phyloP scores from a whole-genome alignment of 1,140 invertebrate species.

The Orius insidiosus region DNA sequence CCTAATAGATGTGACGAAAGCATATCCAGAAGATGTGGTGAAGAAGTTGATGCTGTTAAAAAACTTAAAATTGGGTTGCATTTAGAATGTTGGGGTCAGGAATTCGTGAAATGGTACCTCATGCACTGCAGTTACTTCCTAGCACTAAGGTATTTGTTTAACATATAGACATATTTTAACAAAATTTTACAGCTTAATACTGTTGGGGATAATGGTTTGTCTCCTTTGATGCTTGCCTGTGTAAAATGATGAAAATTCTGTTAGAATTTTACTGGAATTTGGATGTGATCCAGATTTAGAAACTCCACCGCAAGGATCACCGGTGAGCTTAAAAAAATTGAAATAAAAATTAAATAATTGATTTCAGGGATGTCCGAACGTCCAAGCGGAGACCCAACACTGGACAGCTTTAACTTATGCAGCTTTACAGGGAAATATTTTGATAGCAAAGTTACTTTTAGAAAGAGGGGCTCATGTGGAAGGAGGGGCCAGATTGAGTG shows the following conservation, averaged over 20 bases:
- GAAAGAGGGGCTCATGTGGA: slow-evolving; percentile 73
- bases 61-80: slow-evolving; percentile 56
- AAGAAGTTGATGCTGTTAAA: slow-evolving; percentile 36
- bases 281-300: slow-evolving; percentile 32
- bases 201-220: slow-evolving; percentile 58
- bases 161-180: neutral
- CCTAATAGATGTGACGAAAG: slow-evolving; percentile 32
- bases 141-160: slow-evolving; percentile 33
- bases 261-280: slow-evolving; percentile 33
- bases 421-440: slow-evolving; percentile 29
- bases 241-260: slow-evolving; percentile 62
- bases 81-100: slow-evolving; percentile 64
- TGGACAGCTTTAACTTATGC: slow-evolving; percentile 45
- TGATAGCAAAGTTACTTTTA: slow-evolving; percentile 43
- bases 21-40: slow-evolving; percentile 28
- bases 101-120: slow-evolving; percentile 54
- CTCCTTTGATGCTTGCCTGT: slow-evolving; percentile 63
- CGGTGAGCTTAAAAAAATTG: slow-evolving; percentile 24
- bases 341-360: neutral
- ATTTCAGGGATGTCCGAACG: slow-evolving; percentile 22
- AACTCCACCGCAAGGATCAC: slow-evolving; percentile 26
- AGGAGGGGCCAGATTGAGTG: slow-evolving; percentile 58
- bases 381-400: slow-evolving; percentile 49
- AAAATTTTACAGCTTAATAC: slow-evolving; percentile 37
- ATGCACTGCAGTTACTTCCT: slow-evolving; percentile 58